Conservation (phyloP, 2,113 vertebrate genomes). For the Epinephelus cyanopodus region DNA sequence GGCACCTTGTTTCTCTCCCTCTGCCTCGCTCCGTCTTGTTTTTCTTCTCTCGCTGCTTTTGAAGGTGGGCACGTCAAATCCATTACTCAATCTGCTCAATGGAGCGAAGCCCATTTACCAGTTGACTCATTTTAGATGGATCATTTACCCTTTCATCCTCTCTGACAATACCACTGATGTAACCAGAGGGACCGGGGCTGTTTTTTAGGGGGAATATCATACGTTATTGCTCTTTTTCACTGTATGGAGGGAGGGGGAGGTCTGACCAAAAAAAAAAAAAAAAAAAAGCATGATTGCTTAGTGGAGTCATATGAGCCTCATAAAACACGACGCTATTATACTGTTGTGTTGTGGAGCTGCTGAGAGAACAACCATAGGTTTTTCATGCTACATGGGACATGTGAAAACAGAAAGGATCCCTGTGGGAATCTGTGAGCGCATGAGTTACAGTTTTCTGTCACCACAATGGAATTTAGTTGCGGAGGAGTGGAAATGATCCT, state of each 20-base stretch:
- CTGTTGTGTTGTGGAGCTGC: constrained; percentile 24
- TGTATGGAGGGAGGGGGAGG: constrained; percentile 1
- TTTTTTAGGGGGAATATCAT: constrained; percentile 20
- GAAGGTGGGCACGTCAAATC: constrained; percentile 76
- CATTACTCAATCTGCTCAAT: constrained; percentile 80
- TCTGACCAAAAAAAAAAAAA: constrained; percentile 22
- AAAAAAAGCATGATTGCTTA: constrained; percentile 25
- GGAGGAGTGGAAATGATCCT: constrained; percentile 11
- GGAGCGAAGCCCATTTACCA: constrained; percentile 77
- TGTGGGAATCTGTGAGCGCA: constrained; percentile 40
- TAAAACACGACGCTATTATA: constrained; percentile 52
- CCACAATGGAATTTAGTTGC: constrained; percentile 9
- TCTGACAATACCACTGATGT: constrained; percentile 71
- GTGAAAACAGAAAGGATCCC: constrained; percentile 29
- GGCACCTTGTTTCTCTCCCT: constrained; percentile 31
- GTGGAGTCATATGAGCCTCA: constrained; percentile 57
- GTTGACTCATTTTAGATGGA: constrained; percentile 78
- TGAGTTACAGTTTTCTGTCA: constrained; percentile 39
- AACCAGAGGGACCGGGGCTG: constrained; percentile 52
- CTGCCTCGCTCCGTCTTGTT: constrained; percentile 44
- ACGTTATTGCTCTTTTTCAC: constrained; percentile 40
- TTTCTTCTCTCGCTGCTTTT: constrained; percentile 56
- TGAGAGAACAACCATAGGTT: constrained; percentile 15
- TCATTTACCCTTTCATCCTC: constrained; percentile 79
- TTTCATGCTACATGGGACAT: constrained; percentile 41